Evolutionary conservation across 2,113 vertebrate species (phyloP).

Genomic region (Lagopus muta): DNA sequence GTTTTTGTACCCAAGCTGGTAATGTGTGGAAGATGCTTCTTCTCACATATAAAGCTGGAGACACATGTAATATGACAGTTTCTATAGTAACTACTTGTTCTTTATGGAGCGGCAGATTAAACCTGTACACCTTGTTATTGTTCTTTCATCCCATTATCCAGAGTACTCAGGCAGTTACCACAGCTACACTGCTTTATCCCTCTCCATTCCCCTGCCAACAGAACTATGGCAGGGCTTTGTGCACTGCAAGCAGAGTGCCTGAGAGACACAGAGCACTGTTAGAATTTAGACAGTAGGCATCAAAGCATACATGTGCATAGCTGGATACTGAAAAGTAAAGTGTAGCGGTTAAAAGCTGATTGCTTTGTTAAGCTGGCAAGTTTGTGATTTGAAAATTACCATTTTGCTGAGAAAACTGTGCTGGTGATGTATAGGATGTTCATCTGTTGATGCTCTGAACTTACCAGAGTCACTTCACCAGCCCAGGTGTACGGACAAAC

Average conservation of each 20-base stretch:
- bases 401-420: neutral
- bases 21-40: slow-evolving; percentile 26
- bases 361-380: neutral
- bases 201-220: neutral
- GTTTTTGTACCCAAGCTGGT: slow-evolving; percentile 1
- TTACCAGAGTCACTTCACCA: neutral
- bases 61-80: slow-evolving; percentile 50
- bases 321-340: neutral
- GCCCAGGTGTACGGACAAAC: neutral
- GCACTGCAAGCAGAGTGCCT: neutral
- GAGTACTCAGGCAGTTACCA: slow-evolving; percentile 15
- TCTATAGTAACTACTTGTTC: slow-evolving; percentile 70
- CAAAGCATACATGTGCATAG: neutral
- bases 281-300: neutral
- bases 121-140: slow-evolving; percentile 52
- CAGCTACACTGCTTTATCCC: slow-evolving; percentile 7
- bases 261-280: neutral
- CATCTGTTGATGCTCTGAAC: neutral
- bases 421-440: neutral
- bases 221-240: neutral
- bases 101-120: slow-evolving; percentile 56
- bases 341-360: neutral
- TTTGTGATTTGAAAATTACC: neutral
- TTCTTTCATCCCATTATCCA: slow-evolving; percentile 52
- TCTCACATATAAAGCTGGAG: slow-evolving; percentile 23